These are phyloP conservation scores for Pyrocoelia pectoralis DNA, from an alignment of 2,888 invertebrate species.

Conservation along the genomic window DNA sequence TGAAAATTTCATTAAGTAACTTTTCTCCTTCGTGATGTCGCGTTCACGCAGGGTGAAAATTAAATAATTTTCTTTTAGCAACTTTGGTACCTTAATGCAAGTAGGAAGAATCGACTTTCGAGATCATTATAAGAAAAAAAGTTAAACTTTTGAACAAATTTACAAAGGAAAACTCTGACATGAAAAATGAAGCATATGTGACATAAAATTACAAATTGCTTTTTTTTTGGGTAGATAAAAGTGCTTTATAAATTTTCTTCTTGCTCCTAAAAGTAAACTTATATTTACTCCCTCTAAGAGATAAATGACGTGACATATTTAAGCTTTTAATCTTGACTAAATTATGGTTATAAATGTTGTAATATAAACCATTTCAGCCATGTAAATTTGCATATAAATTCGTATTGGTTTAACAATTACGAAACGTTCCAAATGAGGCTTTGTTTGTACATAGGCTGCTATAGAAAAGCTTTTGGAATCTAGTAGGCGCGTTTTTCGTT, in stretches of 20 bases:
- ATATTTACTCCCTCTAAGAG: background rate
- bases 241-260: constrained; percentile 6
- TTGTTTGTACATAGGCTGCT: too few relatives aligned
- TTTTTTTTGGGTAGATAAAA: constrained; percentile 7
- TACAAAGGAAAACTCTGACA: constrained; percentile 3
- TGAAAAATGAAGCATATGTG: constrained; percentile 7
- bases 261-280: constrained; percentile 1
- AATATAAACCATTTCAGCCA: background rate
- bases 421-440: too few relatives aligned
- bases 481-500: too few relatives aligned
- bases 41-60: background rate
- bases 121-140: background rate
- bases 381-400: too few relatives aligned
- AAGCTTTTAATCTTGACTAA: constrained; percentile 6
- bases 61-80: background rate
- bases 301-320: constrained; percentile 2
- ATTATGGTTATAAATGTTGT: background rate
- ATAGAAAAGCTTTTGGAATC: too few relatives aligned
- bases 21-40: background rate
- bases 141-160: background rate
- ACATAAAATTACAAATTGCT: constrained; percentile 11
- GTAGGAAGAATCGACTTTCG: too few relatives aligned
- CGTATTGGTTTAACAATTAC: too few relatives aligned
- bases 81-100: too few relatives aligned
- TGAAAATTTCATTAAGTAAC: constrained; percentile 18